Percentiles rank a stretch among this genome's conserved stretches.
phyloP scores from a whole-genome alignment of 2,113 vertebrate species.

The Mesitornis unicolor region DNA sequence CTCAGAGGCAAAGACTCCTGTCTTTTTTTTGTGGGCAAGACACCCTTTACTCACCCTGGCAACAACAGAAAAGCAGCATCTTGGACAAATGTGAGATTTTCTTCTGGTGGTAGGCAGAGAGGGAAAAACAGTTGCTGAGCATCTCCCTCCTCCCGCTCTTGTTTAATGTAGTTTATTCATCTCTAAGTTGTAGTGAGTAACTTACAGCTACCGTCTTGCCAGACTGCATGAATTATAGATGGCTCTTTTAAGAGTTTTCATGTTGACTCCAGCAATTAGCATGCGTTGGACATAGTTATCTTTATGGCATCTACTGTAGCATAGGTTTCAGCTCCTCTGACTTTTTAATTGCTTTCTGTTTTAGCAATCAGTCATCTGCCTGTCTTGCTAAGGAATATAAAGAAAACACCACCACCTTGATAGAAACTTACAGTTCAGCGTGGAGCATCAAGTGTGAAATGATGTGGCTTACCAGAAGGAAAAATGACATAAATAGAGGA shows the following conservation, averaged over 20 bases:
- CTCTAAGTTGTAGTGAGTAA: neutral
- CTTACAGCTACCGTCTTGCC: slow-evolving; percentile 11
- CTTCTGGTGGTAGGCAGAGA: neutral
- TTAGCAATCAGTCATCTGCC: slow-evolving; percentile 32
- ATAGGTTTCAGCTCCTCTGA: slow-evolving; percentile 12
- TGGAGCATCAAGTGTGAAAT: neutral
- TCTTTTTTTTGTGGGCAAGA: neutral
- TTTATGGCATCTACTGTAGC: slow-evolving; percentile 17
- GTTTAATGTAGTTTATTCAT: slow-evolving; percentile 9
- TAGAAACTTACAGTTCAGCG: neutral
- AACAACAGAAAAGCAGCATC: neutral
- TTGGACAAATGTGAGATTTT: neutral
- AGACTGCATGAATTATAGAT: slow-evolving; percentile 62
- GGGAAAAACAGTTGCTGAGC: neutral
- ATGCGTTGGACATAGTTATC: slow-evolving; percentile 12
- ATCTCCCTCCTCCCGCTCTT: neutral
- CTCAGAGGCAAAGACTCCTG: neutral
- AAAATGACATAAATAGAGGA: neutral
- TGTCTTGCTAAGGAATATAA: neutral
- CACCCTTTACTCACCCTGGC: neutral
- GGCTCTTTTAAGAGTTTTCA: slow-evolving; percentile 39
- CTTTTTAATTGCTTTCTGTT: slow-evolving; percentile 43
- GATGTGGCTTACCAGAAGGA: neutral
- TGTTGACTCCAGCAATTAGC: slow-evolving; percentile 42
- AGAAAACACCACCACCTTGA: neutral